phyloP scores from a whole-genome alignment of 2,113 vertebrate species.

The Neogobius melanostomus region DNA sequence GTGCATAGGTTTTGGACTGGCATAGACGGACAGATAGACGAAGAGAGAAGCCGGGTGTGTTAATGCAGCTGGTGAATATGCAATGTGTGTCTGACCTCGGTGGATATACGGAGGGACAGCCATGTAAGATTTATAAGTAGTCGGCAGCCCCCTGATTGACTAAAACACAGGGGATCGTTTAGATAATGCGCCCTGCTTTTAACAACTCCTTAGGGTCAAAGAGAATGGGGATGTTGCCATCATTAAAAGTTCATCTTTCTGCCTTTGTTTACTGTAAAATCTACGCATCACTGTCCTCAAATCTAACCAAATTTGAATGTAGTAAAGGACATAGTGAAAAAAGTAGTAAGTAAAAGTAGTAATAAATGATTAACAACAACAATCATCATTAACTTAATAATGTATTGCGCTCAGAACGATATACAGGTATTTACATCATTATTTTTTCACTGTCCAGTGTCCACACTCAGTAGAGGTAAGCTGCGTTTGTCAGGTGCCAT shows the following conservation, averaged over 20 bases:
- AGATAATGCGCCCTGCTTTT: conserved; percentile 55
- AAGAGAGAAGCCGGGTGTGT: conserved; percentile 44
- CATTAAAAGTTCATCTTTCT: not conserved
- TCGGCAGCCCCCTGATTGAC: conserved; percentile 64
- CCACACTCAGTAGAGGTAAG: too few species aligned
- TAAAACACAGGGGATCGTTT: conserved; percentile 74
- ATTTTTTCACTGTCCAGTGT: too few species aligned
- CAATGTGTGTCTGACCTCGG: conserved; percentile 69
- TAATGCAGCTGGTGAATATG: conserved; percentile 73
- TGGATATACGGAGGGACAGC: conserved; percentile 40
- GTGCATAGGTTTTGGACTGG: conserved; percentile 48
- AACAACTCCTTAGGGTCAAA: conserved; percentile 53
- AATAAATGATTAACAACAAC: too few species aligned
- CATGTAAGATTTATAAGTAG: conserved; percentile 76
- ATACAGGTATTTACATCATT: too few species aligned
- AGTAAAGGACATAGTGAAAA: not conserved
- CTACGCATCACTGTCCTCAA: not conserved
- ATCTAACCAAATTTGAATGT: too few species aligned
- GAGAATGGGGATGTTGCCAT: conserved; percentile 23
- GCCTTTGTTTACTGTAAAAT: conserved; percentile 11
- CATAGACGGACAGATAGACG: conserved; percentile 17
- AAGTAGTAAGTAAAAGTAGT: too few species aligned
- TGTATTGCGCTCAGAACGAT: too few species aligned
- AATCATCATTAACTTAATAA: too few species aligned
- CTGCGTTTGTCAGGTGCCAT: too few species aligned